Conservation (phyloP, 2,113 vertebrate species). For the Peromyscus polionotus region DNA sequence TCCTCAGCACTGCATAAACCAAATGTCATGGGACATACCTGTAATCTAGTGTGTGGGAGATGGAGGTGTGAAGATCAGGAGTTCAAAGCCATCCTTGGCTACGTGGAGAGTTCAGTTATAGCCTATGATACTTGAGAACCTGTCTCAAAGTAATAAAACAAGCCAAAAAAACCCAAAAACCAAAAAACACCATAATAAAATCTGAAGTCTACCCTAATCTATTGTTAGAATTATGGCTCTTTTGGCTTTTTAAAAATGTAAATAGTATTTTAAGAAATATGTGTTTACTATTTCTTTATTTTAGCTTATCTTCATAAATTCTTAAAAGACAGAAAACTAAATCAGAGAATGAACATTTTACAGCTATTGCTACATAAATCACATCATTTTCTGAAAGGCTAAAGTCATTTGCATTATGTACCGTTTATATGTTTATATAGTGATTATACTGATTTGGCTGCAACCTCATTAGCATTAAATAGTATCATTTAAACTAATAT, state of each 20-base stretch:
- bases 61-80: background rate
- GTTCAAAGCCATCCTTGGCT: background rate
- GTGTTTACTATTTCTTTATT: background rate
- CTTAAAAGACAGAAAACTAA: background rate
- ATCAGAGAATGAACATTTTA: background rate
- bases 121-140: background rate
- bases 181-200: background rate
- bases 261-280: constrained; percentile 8
- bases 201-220: background rate
- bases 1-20: background rate
- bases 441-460: background rate
- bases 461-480: background rate
- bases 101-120: background rate
- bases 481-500: background rate
- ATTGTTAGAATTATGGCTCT: background rate
- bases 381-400: constrained; percentile 5
- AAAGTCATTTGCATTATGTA: background rate
- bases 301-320: constrained; percentile 33
- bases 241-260: background rate
- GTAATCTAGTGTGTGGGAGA: too few relatives aligned
- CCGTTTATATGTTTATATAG: background rate
- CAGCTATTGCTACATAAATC: background rate
- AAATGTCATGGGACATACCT: background rate
- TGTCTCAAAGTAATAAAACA: background rate
- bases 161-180: background rate